Evolutionary conservation across 2,888 invertebrate genomes (phyloP).

Genomic region (Ennomos fuscantarius): DNA sequence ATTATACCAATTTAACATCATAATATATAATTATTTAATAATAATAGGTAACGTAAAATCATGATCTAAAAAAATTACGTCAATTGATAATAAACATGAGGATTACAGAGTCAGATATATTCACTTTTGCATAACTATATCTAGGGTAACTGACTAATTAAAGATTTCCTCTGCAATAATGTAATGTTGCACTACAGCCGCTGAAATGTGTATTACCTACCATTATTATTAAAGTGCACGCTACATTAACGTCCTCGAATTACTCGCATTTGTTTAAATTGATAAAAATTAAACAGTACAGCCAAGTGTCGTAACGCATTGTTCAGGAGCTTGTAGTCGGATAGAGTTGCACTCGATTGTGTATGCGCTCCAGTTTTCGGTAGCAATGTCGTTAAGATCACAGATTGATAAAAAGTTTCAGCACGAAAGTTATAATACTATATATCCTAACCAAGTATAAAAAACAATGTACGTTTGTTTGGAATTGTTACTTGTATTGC

Average conservation of each 20-base stretch:
- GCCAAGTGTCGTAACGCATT: conserved; percentile 11
- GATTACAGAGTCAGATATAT: no score
- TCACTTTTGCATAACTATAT: no score
- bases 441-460: no score
- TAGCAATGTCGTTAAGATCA: background rate
- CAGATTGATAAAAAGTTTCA: background rate
- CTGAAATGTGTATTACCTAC: background rate
- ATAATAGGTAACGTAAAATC: no score
- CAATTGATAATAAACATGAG: no score
- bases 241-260: conserved; percentile 16
- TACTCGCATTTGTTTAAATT: conserved; percentile 12
- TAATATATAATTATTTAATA: no score
- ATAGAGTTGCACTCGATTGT: conserved; percentile 10
- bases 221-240: background rate
- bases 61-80: no score
- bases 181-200: background rate
- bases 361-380: background rate
- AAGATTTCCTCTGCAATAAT: conserved; percentile 11
- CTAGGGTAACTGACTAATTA: no score
- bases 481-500: no score
- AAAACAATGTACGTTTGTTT: no score
- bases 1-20: no score
- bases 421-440: background rate
- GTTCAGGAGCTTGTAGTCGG: background rate
- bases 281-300: background rate